Percentiles rank a stretch among this genome's conserved stretches.
Evolutionary conservation across 2,797 vertebrate genomes (phyloP).

Genomic region (Artibeus lituratus): DNA sequence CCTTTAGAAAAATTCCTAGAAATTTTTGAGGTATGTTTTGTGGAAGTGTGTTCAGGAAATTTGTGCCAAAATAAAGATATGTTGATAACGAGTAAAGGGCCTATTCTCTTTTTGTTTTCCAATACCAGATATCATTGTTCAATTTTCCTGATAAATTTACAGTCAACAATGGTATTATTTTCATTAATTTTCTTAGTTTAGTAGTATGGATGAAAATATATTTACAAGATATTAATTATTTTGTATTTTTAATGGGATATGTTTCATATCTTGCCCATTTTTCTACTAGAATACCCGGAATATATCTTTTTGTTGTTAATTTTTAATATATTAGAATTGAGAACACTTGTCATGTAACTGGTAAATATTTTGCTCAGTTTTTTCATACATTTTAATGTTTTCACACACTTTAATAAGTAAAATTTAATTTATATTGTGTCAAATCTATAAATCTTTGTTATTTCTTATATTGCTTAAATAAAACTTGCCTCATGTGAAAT

Average conservation of each 20-base stretch:
- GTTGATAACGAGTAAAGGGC: background rate
- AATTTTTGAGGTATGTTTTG: background rate
- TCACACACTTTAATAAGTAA: background rate
- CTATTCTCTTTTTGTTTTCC: background rate
- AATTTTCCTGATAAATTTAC: background rate
- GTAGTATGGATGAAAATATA: background rate
- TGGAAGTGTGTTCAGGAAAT: background rate
- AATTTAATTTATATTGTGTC: background rate
- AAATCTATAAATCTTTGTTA: background rate
- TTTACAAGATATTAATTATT: background rate
- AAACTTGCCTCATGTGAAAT: background rate
- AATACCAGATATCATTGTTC: background rate
- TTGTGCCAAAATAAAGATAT: background rate
- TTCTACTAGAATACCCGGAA: background rate
- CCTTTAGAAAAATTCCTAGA: background rate
- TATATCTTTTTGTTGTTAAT: background rate
- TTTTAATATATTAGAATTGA: background rate
- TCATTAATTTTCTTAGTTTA: background rate
- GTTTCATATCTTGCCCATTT: background rate
- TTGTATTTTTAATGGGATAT: background rate
- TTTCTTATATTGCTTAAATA: background rate
- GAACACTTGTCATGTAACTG: background rate
- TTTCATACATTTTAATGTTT: background rate
- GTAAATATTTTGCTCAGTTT: background rate
- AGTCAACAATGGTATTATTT: background rate